These are phyloP conservation scores for Aleiodes leptofemur DNA, from an alignment of 2,888 invertebrate species.

Conservation along the genomic window DNA sequence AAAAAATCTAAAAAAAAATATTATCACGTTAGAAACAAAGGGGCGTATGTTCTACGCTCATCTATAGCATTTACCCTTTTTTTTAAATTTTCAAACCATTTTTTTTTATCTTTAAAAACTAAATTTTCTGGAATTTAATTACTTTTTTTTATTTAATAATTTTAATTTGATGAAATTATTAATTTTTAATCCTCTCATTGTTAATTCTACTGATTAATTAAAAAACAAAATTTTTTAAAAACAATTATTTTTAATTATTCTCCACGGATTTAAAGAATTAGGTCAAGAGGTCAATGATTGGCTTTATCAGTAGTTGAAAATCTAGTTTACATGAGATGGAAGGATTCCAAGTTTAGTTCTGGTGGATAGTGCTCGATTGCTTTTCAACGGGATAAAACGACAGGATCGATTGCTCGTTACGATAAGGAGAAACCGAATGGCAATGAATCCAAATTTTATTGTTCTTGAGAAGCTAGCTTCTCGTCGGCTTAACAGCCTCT, in stretches of 20 bases:
- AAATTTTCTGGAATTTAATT: too few species aligned
- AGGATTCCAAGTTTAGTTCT: constrained; percentile 23
- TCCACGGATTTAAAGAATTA: neutral
- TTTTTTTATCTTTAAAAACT: too few species aligned
- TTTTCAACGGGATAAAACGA: constrained; percentile 28
- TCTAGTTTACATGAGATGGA: constrained; percentile 29
- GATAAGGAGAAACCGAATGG: constrained; percentile 36
- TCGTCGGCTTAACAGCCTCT: neutral
- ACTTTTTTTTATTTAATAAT: too few species aligned
- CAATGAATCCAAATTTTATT: constrained; percentile 38
- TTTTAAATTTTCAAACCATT: too few species aligned
- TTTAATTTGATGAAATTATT: too few species aligned
- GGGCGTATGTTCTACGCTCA: too few species aligned
- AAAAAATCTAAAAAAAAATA: too few species aligned
- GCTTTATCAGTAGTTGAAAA: constrained; percentile 21
- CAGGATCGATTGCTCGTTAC: constrained; percentile 35
- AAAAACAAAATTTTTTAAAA: neutral
- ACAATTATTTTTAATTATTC: constrained; percentile 10
- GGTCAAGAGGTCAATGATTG: constrained; percentile 33
- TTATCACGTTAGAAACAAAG: too few species aligned
- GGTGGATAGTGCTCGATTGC: constrained; percentile 24
- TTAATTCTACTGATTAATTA: too few species aligned
- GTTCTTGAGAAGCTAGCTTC: constrained; percentile 5
- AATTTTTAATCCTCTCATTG: too few species aligned
- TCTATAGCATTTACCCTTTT: too few species aligned